Base-by-base conservation (phyloP, 2,113 vertebrate species). In the Trichomycterus rosablanca region DNA sequence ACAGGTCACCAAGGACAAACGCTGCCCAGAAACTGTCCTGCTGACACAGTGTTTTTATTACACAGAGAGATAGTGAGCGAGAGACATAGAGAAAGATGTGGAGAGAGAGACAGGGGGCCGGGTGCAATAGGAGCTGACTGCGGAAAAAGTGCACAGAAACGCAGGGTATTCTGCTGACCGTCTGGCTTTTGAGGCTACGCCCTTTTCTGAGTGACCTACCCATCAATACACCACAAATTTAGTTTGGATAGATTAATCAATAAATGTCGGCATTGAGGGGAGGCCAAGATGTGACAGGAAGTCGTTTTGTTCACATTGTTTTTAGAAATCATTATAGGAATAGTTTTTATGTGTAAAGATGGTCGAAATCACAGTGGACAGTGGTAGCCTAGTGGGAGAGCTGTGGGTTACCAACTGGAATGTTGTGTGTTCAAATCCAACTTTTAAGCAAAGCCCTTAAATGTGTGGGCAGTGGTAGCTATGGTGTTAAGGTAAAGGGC, bases 61-160 rank as follows among this genome's bases (percentile, higher is more conserved):
- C 18, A 59, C 8, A 74, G 67, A 73, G 73, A 79, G 67, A 57
- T 57, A 76, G 64, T 67, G 58, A 72, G 28, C 8, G 16, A 28
- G 68, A 68, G 10, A 59, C 37, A 49, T 40, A 34, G 26, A 28
- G 58, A 20, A 51, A 71, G 12, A 5, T 7, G 26, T 52, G 68
- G 7, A 54, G 44, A 56, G 19, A 35, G 20, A 26, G 11, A 26
- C 59, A 65, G 16, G 18, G 39, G 49, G 26, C 7, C 24, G 40
- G 59, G 24, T 46, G 30, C 15, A 46, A 20, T 51, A 72, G 54
- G 59, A 58, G 51, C 63, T 71, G 56, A 70, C 68, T 72, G 66
- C 51, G 49, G 60, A 67, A 74, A 73, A 67, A 60, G 57, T 63
- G 59, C 55, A 65, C 51, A 53, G 39, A 26, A 23, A 42, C 49